A percentile compares a stretch with the other conserved stretches of the same genome.
phyloP scores from a whole-genome alignment of 1,140 invertebrate genomes.

The Drosophila miranda region DNA sequence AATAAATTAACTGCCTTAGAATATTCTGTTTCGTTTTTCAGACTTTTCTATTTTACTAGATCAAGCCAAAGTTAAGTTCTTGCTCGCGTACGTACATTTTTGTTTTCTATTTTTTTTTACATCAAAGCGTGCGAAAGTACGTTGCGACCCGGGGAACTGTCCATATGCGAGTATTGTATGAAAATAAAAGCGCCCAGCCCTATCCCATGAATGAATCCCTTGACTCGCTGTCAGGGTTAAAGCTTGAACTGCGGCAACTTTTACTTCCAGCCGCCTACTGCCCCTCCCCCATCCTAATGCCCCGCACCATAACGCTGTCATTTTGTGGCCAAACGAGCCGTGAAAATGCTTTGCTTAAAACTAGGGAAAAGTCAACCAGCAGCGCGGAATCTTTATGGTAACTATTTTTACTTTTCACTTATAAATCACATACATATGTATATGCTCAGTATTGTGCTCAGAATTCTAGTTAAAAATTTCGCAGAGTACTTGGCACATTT shows the following conservation, averaged over 20 bases:
- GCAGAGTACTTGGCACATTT: constrained; percentile 30
- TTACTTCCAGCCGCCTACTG: not conserved
- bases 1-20: too few relatives aligned
- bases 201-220: not conserved
- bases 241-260: not conserved
- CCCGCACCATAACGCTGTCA: constrained; percentile 11
- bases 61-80: too few relatives aligned
- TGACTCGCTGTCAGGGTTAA: not conserved
- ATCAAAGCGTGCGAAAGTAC: too few relatives aligned
- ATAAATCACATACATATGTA: constrained; percentile 10
- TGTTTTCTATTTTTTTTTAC: too few relatives aligned
- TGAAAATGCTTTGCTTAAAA: constrained; percentile 26
- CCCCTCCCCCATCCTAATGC: not conserved
- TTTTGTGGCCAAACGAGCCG: constrained; percentile 28
- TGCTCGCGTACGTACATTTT: too few relatives aligned
- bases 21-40: too few relatives aligned
- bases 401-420: constrained; percentile 31
- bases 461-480: constrained; percentile 43
- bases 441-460: too few relatives aligned
- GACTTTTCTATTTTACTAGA: too few relatives aligned
- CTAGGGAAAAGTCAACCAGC: constrained; percentile 13
- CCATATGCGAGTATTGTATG: too few relatives aligned
- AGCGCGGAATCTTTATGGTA: constrained; percentile 18
- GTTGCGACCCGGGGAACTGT: too few relatives aligned
- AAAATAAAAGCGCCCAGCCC: not conserved